phyloP scores from a whole-genome alignment of 2,888 invertebrate genomes.

The Alsophila aescularia region DNA sequence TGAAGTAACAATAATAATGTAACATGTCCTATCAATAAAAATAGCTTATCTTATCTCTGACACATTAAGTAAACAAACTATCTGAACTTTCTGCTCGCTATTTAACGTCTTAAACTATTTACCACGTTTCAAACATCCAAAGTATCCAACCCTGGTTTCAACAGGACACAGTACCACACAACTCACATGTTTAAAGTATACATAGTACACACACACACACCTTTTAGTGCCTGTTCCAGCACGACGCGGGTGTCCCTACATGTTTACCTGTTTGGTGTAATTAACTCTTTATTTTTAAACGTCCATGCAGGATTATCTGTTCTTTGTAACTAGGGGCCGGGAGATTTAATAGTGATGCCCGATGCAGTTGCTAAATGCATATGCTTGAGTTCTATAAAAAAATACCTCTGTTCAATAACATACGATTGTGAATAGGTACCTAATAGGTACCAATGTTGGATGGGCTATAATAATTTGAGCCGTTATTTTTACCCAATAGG shows the following conservation, averaged over 20 bases:
- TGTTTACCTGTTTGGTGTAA: constrained; percentile 66
- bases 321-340: constrained; percentile 16
- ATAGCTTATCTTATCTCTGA: no score
- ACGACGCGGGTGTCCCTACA: constrained; percentile 62
- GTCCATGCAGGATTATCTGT: constrained; percentile 18
- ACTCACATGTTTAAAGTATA: background rate
- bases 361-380: constrained; percentile 9
- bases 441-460: no score
- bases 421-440: no score
- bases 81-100: background rate
- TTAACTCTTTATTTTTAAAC: constrained; percentile 65
- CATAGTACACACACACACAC: no score
- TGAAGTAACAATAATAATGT: no score
- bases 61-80: no score
- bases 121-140: background rate
- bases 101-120: background rate
- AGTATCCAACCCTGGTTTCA: background rate
- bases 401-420: no score
- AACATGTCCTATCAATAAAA: no score
- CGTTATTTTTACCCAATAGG: no score
- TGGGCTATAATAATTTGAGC: no score
- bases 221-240: constrained; percentile 16
- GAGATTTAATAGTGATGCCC: background rate
- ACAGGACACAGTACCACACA: background rate
- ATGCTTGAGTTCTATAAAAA: no score